phyloP scores from a whole-genome alignment of 2,888 invertebrate species.

The Synergus gifuensis region DNA sequence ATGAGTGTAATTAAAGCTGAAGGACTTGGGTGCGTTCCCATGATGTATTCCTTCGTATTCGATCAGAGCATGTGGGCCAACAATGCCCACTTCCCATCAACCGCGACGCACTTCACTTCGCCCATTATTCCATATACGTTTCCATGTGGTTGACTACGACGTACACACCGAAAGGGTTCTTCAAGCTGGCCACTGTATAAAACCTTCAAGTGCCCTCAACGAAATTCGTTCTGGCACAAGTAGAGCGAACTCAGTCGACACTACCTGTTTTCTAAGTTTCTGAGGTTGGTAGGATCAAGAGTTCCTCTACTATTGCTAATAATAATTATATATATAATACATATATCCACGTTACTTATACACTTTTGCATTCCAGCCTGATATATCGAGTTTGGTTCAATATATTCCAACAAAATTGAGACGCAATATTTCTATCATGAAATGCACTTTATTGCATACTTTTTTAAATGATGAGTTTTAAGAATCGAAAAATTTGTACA shows the following conservation, averaged over 20 bases:
- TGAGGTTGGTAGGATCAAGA: slow-evolving; percentile 40
- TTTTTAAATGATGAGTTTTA: too few relatives aligned
- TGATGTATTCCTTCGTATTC: slow-evolving; percentile 69
- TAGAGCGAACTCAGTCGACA: slow-evolving; percentile 63
- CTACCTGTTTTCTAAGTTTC: slow-evolving; percentile 63
- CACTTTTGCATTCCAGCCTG: not conserved
- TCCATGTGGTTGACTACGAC: slow-evolving; percentile 62
- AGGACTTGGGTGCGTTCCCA: slow-evolving; percentile 58
- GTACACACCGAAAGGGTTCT: slow-evolving; percentile 65
- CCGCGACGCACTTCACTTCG: slow-evolving; percentile 74
- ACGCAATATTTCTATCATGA: too few relatives aligned
- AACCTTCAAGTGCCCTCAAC: slow-evolving; percentile 70
- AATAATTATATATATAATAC: not conserved
- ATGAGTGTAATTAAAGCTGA: slow-evolving; percentile 26
- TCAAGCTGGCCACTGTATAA: slow-evolving; percentile 69
- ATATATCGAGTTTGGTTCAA: too few relatives aligned
- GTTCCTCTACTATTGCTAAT: not conserved
- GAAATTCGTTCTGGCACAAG: slow-evolving; percentile 70
- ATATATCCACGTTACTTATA: not conserved
- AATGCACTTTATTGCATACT: too few relatives aligned
- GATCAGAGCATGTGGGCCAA: slow-evolving; percentile 77
- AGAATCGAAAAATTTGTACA: too few relatives aligned
- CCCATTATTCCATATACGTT: slow-evolving; percentile 73
- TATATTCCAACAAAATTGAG: too few relatives aligned
- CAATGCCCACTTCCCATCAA: slow-evolving; percentile 75